phyloP scores from a whole-genome alignment of 2,113 vertebrate genomes.

The Stegostoma tigrinum region DNA sequence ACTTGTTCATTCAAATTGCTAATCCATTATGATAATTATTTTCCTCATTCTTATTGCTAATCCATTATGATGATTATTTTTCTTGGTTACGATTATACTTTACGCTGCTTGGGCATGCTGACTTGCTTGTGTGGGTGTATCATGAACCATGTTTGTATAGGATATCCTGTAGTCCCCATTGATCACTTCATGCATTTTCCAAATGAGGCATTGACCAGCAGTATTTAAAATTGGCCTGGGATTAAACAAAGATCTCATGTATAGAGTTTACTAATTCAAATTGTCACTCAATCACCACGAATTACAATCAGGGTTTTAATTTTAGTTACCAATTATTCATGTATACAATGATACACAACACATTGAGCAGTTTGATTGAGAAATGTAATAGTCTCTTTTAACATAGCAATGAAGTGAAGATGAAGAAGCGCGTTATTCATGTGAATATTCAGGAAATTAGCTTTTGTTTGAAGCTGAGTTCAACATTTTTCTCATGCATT shows the following conservation, averaged over 20 bases:
- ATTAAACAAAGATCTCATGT: not conserved
- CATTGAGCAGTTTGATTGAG: not conserved
- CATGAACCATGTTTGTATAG: not conserved
- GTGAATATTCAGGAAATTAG: not conserved
- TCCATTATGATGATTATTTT: not conserved
- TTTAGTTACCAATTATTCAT: not conserved
- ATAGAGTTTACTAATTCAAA: not conserved
- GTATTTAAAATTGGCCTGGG: not conserved
- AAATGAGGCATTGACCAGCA: not conserved
- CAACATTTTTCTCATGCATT: not conserved
- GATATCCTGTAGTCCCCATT: not conserved
- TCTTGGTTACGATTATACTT: not conserved
- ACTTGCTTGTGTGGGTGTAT: not conserved
- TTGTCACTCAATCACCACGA: not conserved
- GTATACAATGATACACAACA: not conserved
- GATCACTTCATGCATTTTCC: not conserved
- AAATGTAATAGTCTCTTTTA: not conserved
- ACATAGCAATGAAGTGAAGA: conserved; percentile 6
- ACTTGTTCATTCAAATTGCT: not conserved
- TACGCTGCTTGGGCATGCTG: not conserved
- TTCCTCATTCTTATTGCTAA: not conserved
- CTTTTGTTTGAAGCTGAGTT: not conserved
- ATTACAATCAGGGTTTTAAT: conserved; percentile 4
- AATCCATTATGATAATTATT: not conserved
- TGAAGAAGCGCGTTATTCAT: not conserved